Conservation (phyloP, 2,888 invertebrate species). For the Urechis unicinctus region DNA sequence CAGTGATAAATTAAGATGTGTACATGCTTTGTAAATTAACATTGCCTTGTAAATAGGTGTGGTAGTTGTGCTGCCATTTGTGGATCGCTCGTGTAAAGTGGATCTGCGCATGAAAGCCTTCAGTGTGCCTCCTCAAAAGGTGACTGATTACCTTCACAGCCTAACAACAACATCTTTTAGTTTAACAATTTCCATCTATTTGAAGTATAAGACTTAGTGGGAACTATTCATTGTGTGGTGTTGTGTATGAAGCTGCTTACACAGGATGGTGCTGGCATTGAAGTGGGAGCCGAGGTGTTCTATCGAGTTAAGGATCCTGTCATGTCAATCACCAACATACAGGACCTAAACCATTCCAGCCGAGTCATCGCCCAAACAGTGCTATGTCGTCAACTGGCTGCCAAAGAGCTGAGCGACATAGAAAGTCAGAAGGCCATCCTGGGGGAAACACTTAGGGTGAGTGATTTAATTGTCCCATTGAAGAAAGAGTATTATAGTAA, state of each 20-base stretch:
- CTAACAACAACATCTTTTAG: neutral
- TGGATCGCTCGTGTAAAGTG: constrained; percentile 45
- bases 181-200: neutral
- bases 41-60: too few species aligned
- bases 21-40: too few species aligned
- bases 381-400: constrained; percentile 44
- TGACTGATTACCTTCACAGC: constrained; percentile 14
- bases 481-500: neutral
- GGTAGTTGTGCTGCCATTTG: constrained; percentile 49
- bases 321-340: constrained; percentile 47
- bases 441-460: constrained; percentile 29
- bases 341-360: constrained; percentile 46
- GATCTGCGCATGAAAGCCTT: constrained; percentile 51
- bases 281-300: constrained; percentile 51
- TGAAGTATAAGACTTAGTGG: neutral
- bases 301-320: constrained; percentile 48
- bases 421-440: constrained; percentile 28
- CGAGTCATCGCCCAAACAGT: constrained; percentile 48
- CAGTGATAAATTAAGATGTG: too few species aligned
- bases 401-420: constrained; percentile 36
- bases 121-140: constrained; percentile 53
- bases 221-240: neutral
- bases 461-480: neutral
- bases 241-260: constrained; percentile 42
- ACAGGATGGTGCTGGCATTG: constrained; percentile 49